Evolutionary conservation across 2,888 invertebrate genomes (phyloP), one percentile per base, ranked within the genome.

Genomic region (Drosophila kanekoi): DNA sequence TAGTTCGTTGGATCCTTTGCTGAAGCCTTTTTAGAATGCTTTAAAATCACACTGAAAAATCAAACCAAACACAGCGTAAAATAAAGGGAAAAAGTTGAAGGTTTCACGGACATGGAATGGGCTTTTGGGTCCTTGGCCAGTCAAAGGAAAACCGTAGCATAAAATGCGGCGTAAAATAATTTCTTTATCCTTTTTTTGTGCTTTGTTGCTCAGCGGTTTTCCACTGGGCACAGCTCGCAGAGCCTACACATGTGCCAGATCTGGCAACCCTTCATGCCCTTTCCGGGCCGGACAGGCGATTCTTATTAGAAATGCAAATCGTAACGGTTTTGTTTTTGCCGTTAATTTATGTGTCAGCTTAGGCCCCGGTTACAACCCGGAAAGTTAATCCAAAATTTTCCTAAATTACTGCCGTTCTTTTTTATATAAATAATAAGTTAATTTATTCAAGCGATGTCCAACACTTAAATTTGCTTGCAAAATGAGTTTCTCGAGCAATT

Each of bases 261-360:
- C 52, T 54, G 52, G 43, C 59, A 72, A 44, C 74, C 74, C 67
- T 56, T 73, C 58, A 52, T 77, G 83, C 65, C 16, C 44, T 72
- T 47, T 53, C 66, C 45, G 56, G 28, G 41, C 13, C 51, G 33
- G 51, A 33, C 44, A 11, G 32, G 44, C 35, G 47, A 54, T 56
- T 67, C 66, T 71, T 60, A 76, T 73, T 60, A 65, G 70, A 72
- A 74, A 77, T 82, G 74, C 74, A 81, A 81, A 81, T 81, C 72
- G 69, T 74, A 63, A 68, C 70, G 79, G 67, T 47, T 74, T 60
- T 63, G 61, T 48, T 56, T 44, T 49, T 49, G 63, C 6, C 57
- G 43, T 69, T 64, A 66, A 81, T 61, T 78, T 72, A 72, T 81
- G 62, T 69, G 65, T 59, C 41, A 65, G 37, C 48, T 51, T 35